These are phyloP conservation scores for Pseudococcus jackbeardsleyi DNA, from an alignment of 2,888 invertebrate species.

Conservation along the genomic window DNA sequence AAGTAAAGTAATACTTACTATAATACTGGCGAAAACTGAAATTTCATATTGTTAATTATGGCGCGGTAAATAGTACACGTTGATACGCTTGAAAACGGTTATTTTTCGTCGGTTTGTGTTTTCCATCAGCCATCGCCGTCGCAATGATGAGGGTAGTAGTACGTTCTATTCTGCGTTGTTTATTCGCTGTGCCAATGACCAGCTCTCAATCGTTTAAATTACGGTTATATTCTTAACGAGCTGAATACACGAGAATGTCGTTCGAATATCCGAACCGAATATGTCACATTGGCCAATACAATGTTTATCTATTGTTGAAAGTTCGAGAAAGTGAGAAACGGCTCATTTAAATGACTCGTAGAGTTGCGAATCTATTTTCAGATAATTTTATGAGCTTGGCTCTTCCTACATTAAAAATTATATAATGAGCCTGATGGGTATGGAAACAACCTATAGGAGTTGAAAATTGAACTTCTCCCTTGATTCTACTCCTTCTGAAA, in stretches of 20 bases:
- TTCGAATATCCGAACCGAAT: not conserved
- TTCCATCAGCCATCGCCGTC: not conserved
- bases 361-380: too few relatives aligned
- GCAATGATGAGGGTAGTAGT: constrained; percentile 11
- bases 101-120: constrained; percentile 7
- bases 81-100: not conserved
- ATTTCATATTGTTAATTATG: constrained; percentile 28
- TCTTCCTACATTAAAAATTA: too few relatives aligned
- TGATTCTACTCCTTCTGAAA: too few relatives aligned
- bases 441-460: too few relatives aligned
- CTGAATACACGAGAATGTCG: constrained; percentile 28
- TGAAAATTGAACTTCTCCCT: too few relatives aligned
- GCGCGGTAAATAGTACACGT: not conserved
- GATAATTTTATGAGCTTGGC: too few relatives aligned
- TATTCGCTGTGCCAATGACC: constrained; percentile 49
- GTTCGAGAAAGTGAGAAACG: too few relatives aligned
- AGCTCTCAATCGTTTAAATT: constrained; percentile 31
- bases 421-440: too few relatives aligned
- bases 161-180: not conserved
- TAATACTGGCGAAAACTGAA: constrained; percentile 6
- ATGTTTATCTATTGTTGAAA: too few relatives aligned
- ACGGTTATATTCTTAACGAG: constrained; percentile 41
- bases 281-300: not conserved
- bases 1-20: not conserved
- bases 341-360: too few relatives aligned